Conservation (phyloP, 2,113 vertebrate species). For the Pitta sordida region DNA sequence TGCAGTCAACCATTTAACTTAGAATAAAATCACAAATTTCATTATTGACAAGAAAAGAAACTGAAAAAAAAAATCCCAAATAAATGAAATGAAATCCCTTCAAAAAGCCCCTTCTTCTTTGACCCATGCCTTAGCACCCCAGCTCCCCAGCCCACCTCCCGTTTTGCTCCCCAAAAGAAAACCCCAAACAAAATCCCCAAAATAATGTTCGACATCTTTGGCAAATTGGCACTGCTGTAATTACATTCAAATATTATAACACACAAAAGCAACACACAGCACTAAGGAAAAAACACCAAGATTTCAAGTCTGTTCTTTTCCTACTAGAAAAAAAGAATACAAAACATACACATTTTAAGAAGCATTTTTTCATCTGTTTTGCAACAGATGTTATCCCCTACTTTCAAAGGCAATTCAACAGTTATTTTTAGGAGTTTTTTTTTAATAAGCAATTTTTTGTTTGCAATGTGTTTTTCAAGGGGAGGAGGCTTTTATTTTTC, state of each 20-base stretch:
- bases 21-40: constrained; percentile 81
- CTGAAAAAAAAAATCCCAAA: constrained; percentile 59
- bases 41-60: constrained; percentile 70
- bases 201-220: constrained; percentile 96
- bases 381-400: constrained; percentile 79
- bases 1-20: constrained; percentile 91
- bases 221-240: constrained; percentile 99
- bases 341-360: constrained; percentile 99
- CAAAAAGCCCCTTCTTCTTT: constrained; percentile 44
- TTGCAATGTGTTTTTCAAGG: neutral
- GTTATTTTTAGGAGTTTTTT: constrained; percentile 33
- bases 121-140: constrained; percentile 54
- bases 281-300: constrained; percentile 95
- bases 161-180: constrained; percentile 40
- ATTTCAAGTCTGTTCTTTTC: constrained; percentile 84
- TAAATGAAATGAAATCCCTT: constrained; percentile 53
- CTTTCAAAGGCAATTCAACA: constrained; percentile 90
- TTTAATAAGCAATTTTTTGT: neutral
- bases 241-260: constrained; percentile 99
- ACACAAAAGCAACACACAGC: constrained; percentile 92
- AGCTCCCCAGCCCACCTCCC: constrained; percentile 44
- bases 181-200: constrained; percentile 58
- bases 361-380: constrained; percentile 85
- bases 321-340: constrained; percentile 99
- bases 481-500: constrained; percentile 41